phyloP scores from a whole-genome alignment of 2,888 invertebrate genomes.

The Mylabris sibirica region DNA sequence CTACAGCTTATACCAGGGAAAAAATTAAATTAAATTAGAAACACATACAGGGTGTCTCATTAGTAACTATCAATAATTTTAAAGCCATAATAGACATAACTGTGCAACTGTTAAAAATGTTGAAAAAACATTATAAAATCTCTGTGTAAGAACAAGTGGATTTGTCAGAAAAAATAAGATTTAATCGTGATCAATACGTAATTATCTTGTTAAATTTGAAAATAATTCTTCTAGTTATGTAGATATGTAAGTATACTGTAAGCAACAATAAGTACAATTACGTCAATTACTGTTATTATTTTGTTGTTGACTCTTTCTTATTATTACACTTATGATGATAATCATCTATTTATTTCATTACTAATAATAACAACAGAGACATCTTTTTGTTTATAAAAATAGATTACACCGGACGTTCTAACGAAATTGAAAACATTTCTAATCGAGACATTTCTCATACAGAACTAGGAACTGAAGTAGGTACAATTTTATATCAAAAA shows the following conservation, averaged over 20 bases:
- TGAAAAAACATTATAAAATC: too few relatives aligned
- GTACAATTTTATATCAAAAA: too few relatives aligned
- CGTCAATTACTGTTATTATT: neutral
- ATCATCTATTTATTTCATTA: neutral
- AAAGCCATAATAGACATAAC: too few relatives aligned
- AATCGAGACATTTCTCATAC: too few relatives aligned
- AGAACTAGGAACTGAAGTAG: too few relatives aligned
- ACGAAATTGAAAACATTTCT: too few relatives aligned
- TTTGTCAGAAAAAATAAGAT: neutral
- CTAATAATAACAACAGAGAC: neutral
- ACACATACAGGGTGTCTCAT: too few relatives aligned
- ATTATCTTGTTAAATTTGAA: neutral
- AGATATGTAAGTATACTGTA: neutral
- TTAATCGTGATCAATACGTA: neutral
- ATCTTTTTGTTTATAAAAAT: neutral
- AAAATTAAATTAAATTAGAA: too few relatives aligned
- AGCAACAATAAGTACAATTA: neutral
- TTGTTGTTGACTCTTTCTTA: slow-evolving; percentile 6
- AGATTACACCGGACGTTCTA: neutral
- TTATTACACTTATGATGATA: neutral
- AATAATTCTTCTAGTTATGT: neutral
- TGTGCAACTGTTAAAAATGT: too few relatives aligned
- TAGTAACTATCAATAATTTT: too few relatives aligned
- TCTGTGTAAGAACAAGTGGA: too few relatives aligned
- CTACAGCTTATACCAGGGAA: too few relatives aligned